phyloP scores from a whole-genome alignment of 2,113 vertebrate species.

The Pandion haliaetus region DNA sequence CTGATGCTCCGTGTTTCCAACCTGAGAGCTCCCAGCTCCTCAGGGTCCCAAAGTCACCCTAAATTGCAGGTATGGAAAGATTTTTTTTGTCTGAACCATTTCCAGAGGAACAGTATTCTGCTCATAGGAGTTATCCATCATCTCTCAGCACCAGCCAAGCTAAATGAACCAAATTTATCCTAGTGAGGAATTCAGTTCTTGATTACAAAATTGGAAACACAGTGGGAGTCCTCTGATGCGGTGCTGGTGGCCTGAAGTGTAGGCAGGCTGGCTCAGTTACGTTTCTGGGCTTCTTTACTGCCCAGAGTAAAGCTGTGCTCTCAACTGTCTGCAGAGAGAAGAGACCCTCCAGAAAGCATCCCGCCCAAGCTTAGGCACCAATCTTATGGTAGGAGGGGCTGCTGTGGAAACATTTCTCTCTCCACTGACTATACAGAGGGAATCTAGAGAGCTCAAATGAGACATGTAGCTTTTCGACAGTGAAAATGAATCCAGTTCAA shows the following conservation, averaged over 20 bases:
- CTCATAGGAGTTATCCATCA: not conserved
- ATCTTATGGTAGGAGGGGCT: not conserved
- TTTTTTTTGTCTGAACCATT: not conserved
- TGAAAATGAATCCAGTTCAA: not conserved
- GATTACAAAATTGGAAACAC: not conserved
- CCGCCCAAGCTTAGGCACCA: not conserved
- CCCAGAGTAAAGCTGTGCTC: no score
- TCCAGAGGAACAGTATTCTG: not conserved
- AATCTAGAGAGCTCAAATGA: not conserved
- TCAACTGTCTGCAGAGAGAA: not conserved
- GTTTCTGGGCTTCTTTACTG: not conserved
- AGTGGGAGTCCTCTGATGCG: not conserved
- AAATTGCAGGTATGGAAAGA: not conserved
- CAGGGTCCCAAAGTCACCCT: not conserved
- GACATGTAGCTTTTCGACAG: not conserved
- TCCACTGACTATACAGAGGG: not conserved
- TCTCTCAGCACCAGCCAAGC: not conserved
- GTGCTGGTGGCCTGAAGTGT: not conserved
- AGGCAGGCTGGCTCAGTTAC: not conserved
- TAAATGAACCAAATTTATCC: not conserved
- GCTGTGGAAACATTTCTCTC: not conserved
- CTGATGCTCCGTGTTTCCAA: fast-evolving
- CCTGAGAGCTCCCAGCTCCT: not conserved
- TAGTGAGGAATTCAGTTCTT: not conserved
- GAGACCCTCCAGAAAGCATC: not conserved